phyloP scores from a whole-genome alignment of 2,888 invertebrate genomes.

The Oithona nana region DNA sequence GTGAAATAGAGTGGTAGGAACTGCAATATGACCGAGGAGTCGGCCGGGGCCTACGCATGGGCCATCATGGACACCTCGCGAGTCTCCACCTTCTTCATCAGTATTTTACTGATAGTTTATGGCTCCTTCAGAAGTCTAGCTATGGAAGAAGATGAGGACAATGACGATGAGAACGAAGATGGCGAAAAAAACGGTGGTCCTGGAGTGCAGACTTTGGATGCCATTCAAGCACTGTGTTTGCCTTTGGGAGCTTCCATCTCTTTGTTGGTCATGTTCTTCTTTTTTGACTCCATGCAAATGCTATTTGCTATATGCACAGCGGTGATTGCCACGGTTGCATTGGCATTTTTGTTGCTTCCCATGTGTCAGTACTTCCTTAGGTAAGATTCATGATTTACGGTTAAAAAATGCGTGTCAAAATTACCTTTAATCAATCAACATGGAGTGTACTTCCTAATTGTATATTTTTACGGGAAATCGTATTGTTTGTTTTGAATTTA shows the following conservation, averaged over 20 bases:
- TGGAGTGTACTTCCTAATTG: too few species aligned
- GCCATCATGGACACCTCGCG: slow-evolving; percentile 93
- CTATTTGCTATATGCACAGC: slow-evolving; percentile 89
- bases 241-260: slow-evolving; percentile 89
- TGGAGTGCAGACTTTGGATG: slow-evolving; percentile 79
- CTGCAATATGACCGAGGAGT: too few species aligned
- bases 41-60: slow-evolving; percentile 37
- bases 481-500: too few species aligned
- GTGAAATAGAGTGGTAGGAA: too few species aligned
- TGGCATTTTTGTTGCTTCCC: slow-evolving; percentile 84
- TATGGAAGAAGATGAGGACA: slow-evolving; percentile 1
- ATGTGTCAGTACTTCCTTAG: slow-evolving; percentile 89
- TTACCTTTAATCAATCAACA: too few species aligned
- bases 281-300: slow-evolving; percentile 96
- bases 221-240: slow-evolving; percentile 88
- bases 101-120: slow-evolving; percentile 88
- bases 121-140: slow-evolving; percentile 56
- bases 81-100: slow-evolving; percentile 88
- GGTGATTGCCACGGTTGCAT: slow-evolving; percentile 80
- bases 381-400: too few species aligned
- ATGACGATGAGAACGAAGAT: neutral
- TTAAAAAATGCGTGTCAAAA: too few species aligned
- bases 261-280: slow-evolving; percentile 91
- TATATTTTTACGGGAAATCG: too few species aligned
- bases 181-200: slow-evolving; percentile 15